A percentile compares a stretch with the other conserved stretches of the same genome.
Conservation (phyloP, 1,140 invertebrate species). For the Condylostylus longicornis region DNA sequence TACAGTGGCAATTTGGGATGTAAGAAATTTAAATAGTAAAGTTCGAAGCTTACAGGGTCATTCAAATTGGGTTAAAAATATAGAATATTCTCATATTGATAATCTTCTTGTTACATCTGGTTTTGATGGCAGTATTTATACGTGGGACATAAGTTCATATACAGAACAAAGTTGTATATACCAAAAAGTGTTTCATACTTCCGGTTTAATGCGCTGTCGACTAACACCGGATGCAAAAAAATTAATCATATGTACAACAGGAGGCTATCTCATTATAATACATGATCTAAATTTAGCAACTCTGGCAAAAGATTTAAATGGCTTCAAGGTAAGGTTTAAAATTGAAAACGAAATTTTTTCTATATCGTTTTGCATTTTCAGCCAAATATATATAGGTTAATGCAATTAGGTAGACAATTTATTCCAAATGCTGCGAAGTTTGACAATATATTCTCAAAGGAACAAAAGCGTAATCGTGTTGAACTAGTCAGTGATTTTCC, state of each 20-base stretch:
- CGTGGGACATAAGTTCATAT: conserved; percentile 85
- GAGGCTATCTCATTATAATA: conserved; percentile 77
- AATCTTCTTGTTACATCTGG: conserved; percentile 78
- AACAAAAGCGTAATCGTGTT: conserved; percentile 61
- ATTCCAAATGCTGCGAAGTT: conserved; percentile 63
- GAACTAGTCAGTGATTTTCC: conserved; percentile 86
- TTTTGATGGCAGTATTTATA: conserved; percentile 84
- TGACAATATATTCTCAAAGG: conserved; percentile 62
- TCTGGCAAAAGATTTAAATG: conserved; percentile 61
- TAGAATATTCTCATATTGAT: conserved; percentile 79
- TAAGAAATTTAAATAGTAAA: conserved; percentile 62
- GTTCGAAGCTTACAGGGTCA: conserved; percentile 69
- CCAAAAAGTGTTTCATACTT: conserved; percentile 61
- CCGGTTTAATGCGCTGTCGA: conserved; percentile 66
- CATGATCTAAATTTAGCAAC: conserved; percentile 73
- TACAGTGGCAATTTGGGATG: conserved; percentile 84
- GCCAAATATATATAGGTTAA: conserved; percentile 77
- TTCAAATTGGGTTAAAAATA: conserved; percentile 93
- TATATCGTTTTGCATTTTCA: conserved; percentile 31
- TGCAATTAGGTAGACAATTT: conserved; percentile 68
- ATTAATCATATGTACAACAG: conserved; percentile 79
- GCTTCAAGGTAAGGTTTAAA: conserved; percentile 56
- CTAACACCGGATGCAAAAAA: conserved; percentile 71
- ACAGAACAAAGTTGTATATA: conserved; percentile 62
- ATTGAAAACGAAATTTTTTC: background rate